Conservation (phyloP, 35 echinoderm and acorn worm genomes). For the Hemicentrotus pulcherrimus region DNA sequence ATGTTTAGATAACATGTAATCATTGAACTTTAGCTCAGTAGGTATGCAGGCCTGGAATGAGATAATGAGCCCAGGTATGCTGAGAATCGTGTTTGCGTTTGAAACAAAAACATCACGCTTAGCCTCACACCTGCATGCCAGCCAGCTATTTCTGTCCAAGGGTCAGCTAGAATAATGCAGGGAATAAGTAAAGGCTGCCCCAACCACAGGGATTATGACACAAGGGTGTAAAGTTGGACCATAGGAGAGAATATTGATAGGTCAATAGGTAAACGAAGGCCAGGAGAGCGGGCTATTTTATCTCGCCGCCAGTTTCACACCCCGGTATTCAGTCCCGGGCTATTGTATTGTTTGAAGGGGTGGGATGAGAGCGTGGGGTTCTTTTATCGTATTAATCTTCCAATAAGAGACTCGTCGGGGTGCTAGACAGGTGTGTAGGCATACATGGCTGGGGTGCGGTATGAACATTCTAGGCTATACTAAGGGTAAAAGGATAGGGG, state of each 20-base stretch:
- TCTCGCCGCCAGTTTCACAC: slow-evolving; percentile 37
- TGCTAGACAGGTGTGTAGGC: slow-evolving; percentile 40
- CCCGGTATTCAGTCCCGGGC: not conserved
- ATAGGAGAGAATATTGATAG: not conserved
- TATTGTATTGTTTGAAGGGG: slow-evolving; percentile 22
- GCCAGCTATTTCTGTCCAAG: slow-evolving; percentile 23
- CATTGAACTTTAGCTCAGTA: too few species aligned
- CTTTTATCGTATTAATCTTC: slow-evolving; percentile 46
- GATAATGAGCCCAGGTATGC: not conserved
- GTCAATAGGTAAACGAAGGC: slow-evolving; percentile 44
- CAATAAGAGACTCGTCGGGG: slow-evolving; percentile 40
- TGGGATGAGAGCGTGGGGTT: not conserved
- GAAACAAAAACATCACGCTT: slow-evolving; percentile 8
- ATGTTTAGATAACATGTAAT: too few species aligned
- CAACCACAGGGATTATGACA: slow-evolving; percentile 42
- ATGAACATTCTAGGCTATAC: not conserved
- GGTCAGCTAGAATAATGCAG: not conserved
- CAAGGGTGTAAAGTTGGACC: not conserved
- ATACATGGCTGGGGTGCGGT: not conserved
- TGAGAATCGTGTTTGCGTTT: not conserved
- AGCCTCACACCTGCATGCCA: slow-evolving; percentile 27
- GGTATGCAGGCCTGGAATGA: not conserved
- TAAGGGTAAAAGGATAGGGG: not conserved
- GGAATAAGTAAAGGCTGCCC: not conserved
- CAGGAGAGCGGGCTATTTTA: not conserved